Evolutionary conservation across 2,888 invertebrate species (phyloP).

Genomic region (Keiferia lycopersicella): DNA sequence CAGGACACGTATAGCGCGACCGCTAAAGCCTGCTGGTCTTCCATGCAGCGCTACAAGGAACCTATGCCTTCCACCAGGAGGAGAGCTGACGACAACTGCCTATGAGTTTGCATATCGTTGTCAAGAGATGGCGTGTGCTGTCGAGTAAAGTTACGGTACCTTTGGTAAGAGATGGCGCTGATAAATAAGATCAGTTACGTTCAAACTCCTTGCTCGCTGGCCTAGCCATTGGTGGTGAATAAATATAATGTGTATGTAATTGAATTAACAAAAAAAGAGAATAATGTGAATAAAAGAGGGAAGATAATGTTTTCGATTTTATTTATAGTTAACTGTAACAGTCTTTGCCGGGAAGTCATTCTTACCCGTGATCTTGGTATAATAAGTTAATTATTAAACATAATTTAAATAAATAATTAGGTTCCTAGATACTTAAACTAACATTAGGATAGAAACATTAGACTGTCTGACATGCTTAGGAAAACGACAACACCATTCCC

Average conservation of each 20-base stretch:
- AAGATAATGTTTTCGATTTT: conserved; percentile 48
- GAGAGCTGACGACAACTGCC: conserved; percentile 79
- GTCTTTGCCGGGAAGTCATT: no score
- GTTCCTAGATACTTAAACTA: no score
- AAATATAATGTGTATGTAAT: background rate
- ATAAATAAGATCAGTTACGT: background rate
- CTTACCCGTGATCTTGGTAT: no score
- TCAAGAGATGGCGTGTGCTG: background rate
- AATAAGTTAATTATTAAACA: no score
- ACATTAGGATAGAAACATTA: no score
- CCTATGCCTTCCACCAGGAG: conserved; percentile 83
- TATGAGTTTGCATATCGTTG: conserved; percentile 43
- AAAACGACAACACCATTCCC: no score
- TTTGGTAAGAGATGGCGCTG: background rate
- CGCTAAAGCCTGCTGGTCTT: conserved; percentile 81
- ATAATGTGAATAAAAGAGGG: conserved; percentile 41
- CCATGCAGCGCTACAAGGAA: conserved; percentile 83
- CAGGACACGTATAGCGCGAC: conserved; percentile 82
- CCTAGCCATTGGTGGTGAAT: background rate
- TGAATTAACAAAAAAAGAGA: conserved; percentile 37
- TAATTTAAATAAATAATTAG: no score
- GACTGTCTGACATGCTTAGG: no score
- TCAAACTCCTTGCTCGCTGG: background rate
- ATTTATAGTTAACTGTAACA: conserved; percentile 22
- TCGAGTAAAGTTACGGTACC: background rate